Evolutionary conservation across 2,113 vertebrate genomes (phyloP).

Genomic region (Corynorhinus townsendii): DNA sequence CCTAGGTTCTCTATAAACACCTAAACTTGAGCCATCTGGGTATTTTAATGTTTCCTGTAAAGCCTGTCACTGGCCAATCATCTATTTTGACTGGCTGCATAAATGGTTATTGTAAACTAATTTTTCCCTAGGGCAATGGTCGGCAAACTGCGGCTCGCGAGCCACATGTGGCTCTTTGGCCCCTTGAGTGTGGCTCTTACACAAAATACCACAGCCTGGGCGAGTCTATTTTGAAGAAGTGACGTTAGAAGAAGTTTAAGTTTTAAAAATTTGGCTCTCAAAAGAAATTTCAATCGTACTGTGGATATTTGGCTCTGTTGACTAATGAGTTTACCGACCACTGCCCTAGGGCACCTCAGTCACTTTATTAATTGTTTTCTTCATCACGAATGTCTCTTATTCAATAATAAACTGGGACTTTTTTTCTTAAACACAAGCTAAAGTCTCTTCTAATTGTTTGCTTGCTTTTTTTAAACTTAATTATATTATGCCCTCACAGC

Average conservation of each 20-base stretch:
- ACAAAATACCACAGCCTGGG: too few relatives aligned
- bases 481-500: not conserved
- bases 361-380: slow-evolving; percentile 78
- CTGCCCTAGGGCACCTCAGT: slow-evolving; percentile 74
- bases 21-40: slow-evolving; percentile 80
- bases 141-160: too few relatives aligned
- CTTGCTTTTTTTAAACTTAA: slow-evolving; percentile 12
- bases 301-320: too few relatives aligned
- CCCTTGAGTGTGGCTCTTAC: too few relatives aligned
- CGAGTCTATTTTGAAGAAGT: too few relatives aligned
- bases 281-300: too few relatives aligned
- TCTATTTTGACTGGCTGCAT: slow-evolving; percentile 74
- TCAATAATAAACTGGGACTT: slow-evolving; percentile 68
- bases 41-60: slow-evolving; percentile 79
- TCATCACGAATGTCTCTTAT: slow-evolving; percentile 72
- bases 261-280: too few relatives aligned
- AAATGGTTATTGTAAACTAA: slow-evolving; percentile 80
- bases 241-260: too few relatives aligned
- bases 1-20: slow-evolving; percentile 74
- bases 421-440: slow-evolving; percentile 55
- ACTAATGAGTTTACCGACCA: too few relatives aligned
- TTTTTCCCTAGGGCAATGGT: slow-evolving; percentile 75
- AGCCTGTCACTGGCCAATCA: slow-evolving; percentile 69
- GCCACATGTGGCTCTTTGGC: too few relatives aligned
- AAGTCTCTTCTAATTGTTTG: slow-evolving; percentile 68